Evolutionary conservation across 2,797 vertebrate genomes (phyloP).

Genomic region (Lacerta agilis): DNA sequence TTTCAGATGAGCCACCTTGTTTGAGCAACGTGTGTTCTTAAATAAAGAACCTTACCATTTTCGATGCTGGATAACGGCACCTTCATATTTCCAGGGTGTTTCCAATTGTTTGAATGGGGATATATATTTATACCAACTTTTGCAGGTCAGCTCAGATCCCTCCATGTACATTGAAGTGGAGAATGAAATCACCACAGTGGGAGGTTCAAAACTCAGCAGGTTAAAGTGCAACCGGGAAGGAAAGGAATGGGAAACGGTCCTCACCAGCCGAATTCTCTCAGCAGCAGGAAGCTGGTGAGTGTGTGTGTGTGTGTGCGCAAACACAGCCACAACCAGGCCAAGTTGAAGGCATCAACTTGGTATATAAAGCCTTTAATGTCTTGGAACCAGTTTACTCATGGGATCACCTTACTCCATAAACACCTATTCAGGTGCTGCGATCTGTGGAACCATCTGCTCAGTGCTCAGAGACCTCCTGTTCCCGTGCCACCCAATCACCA

Average conservation of each 20-base stretch:
- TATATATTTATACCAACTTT: neutral
- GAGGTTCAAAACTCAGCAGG: slow-evolving; percentile 90
- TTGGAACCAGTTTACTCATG: too few species aligned
- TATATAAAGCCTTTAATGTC: too few species aligned
- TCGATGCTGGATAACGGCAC: neutral
- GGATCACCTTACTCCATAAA: too few species aligned
- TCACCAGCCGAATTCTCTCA: slow-evolving; percentile 88
- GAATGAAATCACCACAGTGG: slow-evolving; percentile 89
- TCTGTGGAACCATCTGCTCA: too few species aligned
- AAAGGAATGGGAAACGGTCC: slow-evolving; percentile 90
- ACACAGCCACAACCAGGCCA: neutral
- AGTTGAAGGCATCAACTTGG: too few species aligned
- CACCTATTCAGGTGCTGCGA: too few species aligned
- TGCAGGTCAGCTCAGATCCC: slow-evolving; percentile 91
- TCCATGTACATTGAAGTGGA: slow-evolving; percentile 94
- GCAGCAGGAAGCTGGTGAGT: slow-evolving; percentile 92
- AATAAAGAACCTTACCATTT: neutral
- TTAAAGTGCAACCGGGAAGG: slow-evolving; percentile 92
- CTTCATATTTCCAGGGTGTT: neutral
- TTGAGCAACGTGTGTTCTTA: neutral
- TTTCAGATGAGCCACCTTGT: too few species aligned
- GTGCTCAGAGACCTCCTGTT: too few species aligned
- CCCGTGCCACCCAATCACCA: neutral
- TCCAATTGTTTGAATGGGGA: rapidly evolving
- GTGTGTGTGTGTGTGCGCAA: rapidly evolving